Evolutionary conservation across 2,113 vertebrate genomes (phyloP), one percentile per base, ranked within the genome.

Genomic region (Cnemophilus loriae): DNA sequence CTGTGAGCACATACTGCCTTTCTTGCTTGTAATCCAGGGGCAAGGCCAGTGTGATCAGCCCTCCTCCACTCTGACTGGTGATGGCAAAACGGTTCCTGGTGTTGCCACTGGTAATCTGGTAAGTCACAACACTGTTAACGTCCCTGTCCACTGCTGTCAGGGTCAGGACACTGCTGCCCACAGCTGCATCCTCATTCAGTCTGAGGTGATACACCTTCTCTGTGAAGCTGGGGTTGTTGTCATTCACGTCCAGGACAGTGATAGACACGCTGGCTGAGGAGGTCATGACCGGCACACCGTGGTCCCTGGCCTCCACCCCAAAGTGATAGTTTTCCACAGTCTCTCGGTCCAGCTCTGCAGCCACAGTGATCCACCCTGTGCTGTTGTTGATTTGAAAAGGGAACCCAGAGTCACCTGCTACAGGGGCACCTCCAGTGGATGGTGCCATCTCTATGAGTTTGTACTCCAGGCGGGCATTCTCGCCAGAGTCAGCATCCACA

Each of bases 21-120:
- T 99, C 99, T 96, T 99, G 99, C 74, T 99, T 99, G 96, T 99
- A 99, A 98, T 99, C 99, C 95, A 99, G 94, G 3, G 99, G 99
- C 94, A 99, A 98, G 2, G 99, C 99, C 78, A 99, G 94, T 0
- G 99, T 99, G 96, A 99, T 98, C 50, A 99, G 98, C 3, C 99
- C 99, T 0, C 99, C 99, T 7, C 99, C 99, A 1, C 99, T 99
- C 97, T 99, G 99, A 92, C 99, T 99, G 47, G 99, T 99, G 89
- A 99, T 99, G 37, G 99, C 98, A 65, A 99, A 99, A 49, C 99
- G 98, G 96, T 99, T 99, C 56, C 99, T 98, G 7, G 99, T 99
- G 97, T 99, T 99, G 70, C 99, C 99, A 1, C 99, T 99, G 9
- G 98, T 99, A 96, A 99, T 99, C 98, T 99, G 99, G 89, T 99